Evolutionary conservation across 2,888 invertebrate genomes (phyloP).

Genomic region (Syrista parreyssii): DNA sequence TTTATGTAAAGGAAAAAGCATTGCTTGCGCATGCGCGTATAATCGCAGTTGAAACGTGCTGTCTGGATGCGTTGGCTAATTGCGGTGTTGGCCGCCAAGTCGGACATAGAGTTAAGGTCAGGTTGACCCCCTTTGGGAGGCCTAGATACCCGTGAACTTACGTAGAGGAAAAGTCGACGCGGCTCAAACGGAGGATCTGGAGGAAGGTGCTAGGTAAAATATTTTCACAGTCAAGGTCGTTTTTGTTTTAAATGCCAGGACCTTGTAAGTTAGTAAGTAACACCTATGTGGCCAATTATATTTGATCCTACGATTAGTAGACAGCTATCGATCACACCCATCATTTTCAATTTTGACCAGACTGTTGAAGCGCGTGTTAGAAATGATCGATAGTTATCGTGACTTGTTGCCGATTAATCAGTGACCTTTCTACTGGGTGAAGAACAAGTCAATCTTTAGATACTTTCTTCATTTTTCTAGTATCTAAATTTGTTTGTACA

Average conservation of each 20-base stretch:
- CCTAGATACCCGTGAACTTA: neutral
- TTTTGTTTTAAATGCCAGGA: neutral
- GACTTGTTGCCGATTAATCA: slow-evolving; percentile 50
- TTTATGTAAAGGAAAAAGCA: neutral
- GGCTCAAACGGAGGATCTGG: neutral
- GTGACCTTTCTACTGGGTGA: slow-evolving; percentile 40
- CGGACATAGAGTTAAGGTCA: neutral
- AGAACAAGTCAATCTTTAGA: neutral
- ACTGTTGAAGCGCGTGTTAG: slow-evolving; percentile 32
- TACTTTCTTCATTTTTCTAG: neutral
- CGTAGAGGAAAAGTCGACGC: neutral
- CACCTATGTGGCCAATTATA: neutral
- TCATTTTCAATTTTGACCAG: neutral
- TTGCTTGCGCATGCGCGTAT: neutral
- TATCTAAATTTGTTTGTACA: neutral
- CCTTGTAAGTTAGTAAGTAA: neutral
- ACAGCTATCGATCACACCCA: neutral
- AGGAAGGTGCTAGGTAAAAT: neutral
- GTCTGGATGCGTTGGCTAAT: neutral
- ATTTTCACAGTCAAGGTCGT: neutral
- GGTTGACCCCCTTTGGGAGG: neutral
- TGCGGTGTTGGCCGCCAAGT: neutral
- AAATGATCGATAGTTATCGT: slow-evolving; percentile 51
- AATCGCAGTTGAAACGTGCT: neutral
- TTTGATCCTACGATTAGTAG: neutral